Evolutionary conservation across 2,888 invertebrate genomes (phyloP), one percentile per base, ranked within the genome.

Genomic region (Lycaena phlaeas): DNA sequence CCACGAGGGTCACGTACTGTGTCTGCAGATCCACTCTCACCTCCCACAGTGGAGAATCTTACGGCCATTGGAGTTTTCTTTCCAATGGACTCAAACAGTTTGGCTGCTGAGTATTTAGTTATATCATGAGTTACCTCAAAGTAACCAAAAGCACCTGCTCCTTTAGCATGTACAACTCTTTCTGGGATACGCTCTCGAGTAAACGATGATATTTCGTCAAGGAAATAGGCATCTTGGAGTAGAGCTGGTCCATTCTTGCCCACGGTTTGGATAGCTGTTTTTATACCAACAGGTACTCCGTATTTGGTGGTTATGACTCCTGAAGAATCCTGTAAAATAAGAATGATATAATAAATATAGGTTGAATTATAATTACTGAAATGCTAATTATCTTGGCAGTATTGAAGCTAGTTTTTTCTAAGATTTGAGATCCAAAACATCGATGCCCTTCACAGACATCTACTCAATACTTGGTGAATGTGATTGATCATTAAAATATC

Each of bases 131-230:
- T 95, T 9, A 95, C 92, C 74, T 95, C 93, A 62, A 96, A 94
- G 59, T 93, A 92, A 1, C 92, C 94, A 68, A 94, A 95, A 1
- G 94, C 94, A 15, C 94, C 96, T 29, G 93, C 95, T 49, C 97
- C 98, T 72, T 98, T 98, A 1, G 98, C 97, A 70, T 97, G 97
- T 1, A 96, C 97, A 1, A 97, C 97, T 54, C 98, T 89, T 68
- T 98, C 97, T 1, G 98, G 97, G 56, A 98, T 97, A 41, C 97
- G 89, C 68, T 98, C 98, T 26, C 96, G 87, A 67, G 92, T 91
- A 66, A 97, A 97, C 55, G 96, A 90, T 0, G 93, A 87, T 38
- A 94, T 86, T 67, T 93, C 92, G 66, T 95, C 94, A 4, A 94
- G 59, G 54, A 90, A 91, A 46, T 90, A 88, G 41, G 89, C 88